phyloP scores from a whole-genome alignment of 2,113 vertebrate genomes.

The Corydoras maculifer region DNA sequence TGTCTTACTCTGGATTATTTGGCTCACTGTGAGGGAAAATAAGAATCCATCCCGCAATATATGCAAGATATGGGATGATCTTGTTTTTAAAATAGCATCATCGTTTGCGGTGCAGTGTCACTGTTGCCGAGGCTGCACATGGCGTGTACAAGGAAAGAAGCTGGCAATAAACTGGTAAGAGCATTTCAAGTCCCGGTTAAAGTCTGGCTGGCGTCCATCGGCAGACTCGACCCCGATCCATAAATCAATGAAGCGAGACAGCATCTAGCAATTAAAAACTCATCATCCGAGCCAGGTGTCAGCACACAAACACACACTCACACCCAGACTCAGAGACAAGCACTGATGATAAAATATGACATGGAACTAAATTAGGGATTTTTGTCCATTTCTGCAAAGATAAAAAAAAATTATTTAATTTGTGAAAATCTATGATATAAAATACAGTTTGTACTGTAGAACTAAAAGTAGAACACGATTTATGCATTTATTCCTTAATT shows the following conservation, averaged over 20 bases:
- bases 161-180: conserved; percentile 27
- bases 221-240: conserved; percentile 31
- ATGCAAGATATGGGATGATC: neutral
- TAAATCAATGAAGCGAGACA: conserved; percentile 37
- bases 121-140: neutral
- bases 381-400: no score
- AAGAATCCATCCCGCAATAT: neutral
- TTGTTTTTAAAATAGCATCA: neutral
- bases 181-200: conserved; percentile 36
- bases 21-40: neutral
- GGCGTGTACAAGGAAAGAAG: neutral
- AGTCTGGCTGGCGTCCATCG: conserved; percentile 33
- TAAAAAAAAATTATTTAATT: no score
- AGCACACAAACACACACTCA: conserved; percentile 2
- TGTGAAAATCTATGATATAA: no score
- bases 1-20: neutral
- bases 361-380: no score
- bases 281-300: conserved; percentile 14
- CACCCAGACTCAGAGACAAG: no score
- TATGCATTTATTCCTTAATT: no score
- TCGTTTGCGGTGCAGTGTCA: neutral
- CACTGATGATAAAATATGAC: no score
- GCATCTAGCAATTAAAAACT: conserved; percentile 1
- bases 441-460: no score
- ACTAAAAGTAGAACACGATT: no score